phyloP scores from a whole-genome alignment of 2,113 vertebrate species.

The Zosterops lateralis region DNA sequence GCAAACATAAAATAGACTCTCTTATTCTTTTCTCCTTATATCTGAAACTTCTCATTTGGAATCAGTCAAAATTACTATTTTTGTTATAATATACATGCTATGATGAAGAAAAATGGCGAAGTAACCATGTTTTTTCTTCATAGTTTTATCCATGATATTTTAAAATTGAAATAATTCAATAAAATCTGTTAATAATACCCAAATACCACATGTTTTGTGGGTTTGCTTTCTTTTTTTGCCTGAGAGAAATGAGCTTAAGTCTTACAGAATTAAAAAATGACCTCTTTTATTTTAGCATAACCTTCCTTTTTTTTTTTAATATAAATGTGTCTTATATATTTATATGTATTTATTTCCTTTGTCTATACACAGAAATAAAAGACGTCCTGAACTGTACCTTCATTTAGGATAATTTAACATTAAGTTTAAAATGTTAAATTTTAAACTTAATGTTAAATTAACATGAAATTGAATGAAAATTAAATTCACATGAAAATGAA shows the following conservation, averaged over 20 bases:
- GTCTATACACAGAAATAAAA: not conserved
- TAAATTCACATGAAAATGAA: not conserved
- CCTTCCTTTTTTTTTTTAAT: accelerated
- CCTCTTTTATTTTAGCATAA: not conserved
- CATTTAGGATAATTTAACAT: not conserved
- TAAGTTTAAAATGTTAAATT: not conserved
- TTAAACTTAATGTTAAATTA: not conserved
- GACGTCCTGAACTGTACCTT: not conserved
- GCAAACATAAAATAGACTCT: not conserved
- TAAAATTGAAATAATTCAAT: not conserved
- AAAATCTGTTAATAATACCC: not conserved
- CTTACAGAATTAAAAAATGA: not conserved
- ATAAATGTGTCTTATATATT: not conserved
- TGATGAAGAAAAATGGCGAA: not conserved
- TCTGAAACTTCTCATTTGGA: not conserved
- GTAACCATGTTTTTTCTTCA: not conserved
- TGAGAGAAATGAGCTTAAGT: not conserved
- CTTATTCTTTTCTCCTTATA: not conserved
- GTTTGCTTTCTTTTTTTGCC: not conserved
- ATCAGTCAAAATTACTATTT: not conserved
- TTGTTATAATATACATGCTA: not conserved
- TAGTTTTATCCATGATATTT: not conserved
- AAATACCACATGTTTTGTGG: not conserved
- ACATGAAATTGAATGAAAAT: not conserved
- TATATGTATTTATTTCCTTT: not conserved